Conservation (phyloP, 2,888 invertebrate species). For the Drosophila anceps region DNA sequence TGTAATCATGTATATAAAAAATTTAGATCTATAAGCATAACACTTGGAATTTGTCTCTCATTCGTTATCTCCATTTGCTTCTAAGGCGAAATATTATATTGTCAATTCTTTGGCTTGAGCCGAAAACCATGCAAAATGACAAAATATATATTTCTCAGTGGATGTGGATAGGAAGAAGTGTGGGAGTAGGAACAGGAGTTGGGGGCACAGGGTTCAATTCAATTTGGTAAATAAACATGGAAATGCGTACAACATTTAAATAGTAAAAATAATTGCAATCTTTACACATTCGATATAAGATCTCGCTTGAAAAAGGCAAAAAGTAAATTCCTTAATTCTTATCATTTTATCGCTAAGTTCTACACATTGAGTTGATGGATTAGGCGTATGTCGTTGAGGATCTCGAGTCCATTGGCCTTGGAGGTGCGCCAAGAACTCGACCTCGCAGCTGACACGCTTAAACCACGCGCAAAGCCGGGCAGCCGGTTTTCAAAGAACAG, state of each 20-base stretch:
- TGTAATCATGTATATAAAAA: slow-evolving; percentile 63
- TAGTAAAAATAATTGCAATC: slow-evolving; percentile 42
- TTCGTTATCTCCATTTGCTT: slow-evolving; percentile 66
- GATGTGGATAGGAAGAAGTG: slow-evolving; percentile 13
- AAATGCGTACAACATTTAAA: slow-evolving; percentile 39
- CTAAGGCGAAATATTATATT: slow-evolving; percentile 83
- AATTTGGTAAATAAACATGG: background rate
- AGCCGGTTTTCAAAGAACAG: slow-evolving; percentile 9
- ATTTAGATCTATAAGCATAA: slow-evolving; percentile 79
- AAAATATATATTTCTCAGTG: slow-evolving; percentile 77
- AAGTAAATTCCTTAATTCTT: slow-evolving; percentile 59
- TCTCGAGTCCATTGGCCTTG: slow-evolving; percentile 14
- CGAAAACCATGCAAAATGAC: slow-evolving; percentile 83
- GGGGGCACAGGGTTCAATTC: slow-evolving; percentile 7
- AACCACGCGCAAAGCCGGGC: slow-evolving; percentile 1
- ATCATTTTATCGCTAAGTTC: slow-evolving; percentile 40
- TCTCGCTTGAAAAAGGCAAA: slow-evolving; percentile 58
- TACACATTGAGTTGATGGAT: slow-evolving; percentile 30
- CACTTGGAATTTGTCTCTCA: slow-evolving; percentile 74
- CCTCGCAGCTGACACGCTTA: slow-evolving; percentile 17
- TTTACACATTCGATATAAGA: slow-evolving; percentile 26
- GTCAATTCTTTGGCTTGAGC: slow-evolving; percentile 83
- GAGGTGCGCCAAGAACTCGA: slow-evolving; percentile 39
- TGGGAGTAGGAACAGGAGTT: background rate
- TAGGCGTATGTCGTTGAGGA: slow-evolving; percentile 6